phyloP scores from a whole-genome alignment of 2,888 invertebrate species.

The Microplitis manilae region DNA sequence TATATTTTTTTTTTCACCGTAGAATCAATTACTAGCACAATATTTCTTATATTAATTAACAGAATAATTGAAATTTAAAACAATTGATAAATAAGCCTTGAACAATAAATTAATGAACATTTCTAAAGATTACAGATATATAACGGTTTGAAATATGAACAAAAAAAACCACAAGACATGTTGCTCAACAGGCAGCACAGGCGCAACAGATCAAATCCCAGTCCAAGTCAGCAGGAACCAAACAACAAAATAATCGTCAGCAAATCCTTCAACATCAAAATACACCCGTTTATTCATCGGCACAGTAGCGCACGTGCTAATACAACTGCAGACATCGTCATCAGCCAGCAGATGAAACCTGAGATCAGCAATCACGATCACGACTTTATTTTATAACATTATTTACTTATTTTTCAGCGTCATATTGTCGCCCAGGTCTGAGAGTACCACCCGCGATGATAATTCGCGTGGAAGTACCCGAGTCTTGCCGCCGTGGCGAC shows the following conservation, averaged over 20 bases:
- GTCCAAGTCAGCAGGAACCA: slow-evolving; percentile 43
- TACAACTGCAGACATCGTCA: slow-evolving; percentile 26
- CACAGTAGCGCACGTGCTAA: slow-evolving; percentile 67
- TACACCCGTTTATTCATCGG: slow-evolving; percentile 51
- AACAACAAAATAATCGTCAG: slow-evolving; percentile 62
- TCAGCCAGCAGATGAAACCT: slow-evolving; percentile 56
- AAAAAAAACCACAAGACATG: neutral
- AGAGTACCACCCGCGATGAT: slow-evolving; percentile 67
- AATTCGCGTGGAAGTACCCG: slow-evolving; percentile 67
- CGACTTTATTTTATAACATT: slow-evolving; percentile 44
- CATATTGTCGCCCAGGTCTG: slow-evolving; percentile 32
- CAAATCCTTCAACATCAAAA: slow-evolving; percentile 50
- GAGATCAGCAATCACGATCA: slow-evolving; percentile 68
- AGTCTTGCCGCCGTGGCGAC: slow-evolving; percentile 56
- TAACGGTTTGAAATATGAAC: neutral
- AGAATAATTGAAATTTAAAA: too few species aligned
- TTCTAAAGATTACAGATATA: neutral
- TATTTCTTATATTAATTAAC: too few species aligned
- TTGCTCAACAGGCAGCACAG: neutral
- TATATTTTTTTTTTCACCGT: too few species aligned
- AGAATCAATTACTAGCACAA: too few species aligned
- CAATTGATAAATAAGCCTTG: neutral
- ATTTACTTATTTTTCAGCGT: slow-evolving; percentile 1
- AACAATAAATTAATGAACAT: slow-evolving; percentile 1
- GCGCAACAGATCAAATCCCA: neutral